Evolutionary conservation across 2,113 vertebrate species (phyloP).

Genomic region (Gnathonemus longibarbis): DNA sequence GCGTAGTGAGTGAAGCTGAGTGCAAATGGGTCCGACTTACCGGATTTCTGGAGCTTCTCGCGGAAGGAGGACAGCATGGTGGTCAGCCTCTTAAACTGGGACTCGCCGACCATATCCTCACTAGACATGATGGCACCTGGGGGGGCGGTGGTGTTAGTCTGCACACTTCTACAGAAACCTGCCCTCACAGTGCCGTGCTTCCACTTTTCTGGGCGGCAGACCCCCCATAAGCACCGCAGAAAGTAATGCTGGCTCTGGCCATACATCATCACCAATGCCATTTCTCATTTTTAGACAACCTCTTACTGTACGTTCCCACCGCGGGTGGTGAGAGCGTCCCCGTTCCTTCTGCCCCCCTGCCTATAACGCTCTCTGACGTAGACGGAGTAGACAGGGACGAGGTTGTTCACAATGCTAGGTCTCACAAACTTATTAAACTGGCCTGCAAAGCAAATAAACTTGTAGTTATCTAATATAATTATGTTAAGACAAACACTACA

Average conservation of each 20-base stretch:
- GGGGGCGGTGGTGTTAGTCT: neutral
- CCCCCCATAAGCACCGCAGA: neutral
- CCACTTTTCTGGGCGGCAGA: neutral
- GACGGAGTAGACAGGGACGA: no score
- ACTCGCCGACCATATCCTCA: slow-evolving; percentile 9
- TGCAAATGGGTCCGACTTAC: slow-evolving; percentile 23
- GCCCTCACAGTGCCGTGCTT: neutral
- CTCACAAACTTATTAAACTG: no score
- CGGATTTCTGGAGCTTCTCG: slow-evolving; percentile 28
- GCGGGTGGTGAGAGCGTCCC: no score
- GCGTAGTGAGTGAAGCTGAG: neutral
- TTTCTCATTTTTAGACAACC: neutral
- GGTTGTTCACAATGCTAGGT: no score
- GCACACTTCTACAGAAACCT: neutral
- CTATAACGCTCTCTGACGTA: no score
- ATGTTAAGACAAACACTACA: no score
- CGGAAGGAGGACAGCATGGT: slow-evolving; percentile 34
- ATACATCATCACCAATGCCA: neutral
- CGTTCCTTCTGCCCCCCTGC: no score
- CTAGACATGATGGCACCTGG: slow-evolving; percentile 15
- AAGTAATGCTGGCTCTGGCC: neutral
- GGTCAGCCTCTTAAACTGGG: slow-evolving; percentile 31
- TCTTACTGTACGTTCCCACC: neutral
- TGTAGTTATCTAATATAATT: no score
- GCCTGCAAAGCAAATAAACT: no score